A percentile compares a stretch with the other conserved stretches of the same genome.
phyloP scores from a whole-genome alignment of 2,113 vertebrate species.

The Ciconia boyciana region DNA sequence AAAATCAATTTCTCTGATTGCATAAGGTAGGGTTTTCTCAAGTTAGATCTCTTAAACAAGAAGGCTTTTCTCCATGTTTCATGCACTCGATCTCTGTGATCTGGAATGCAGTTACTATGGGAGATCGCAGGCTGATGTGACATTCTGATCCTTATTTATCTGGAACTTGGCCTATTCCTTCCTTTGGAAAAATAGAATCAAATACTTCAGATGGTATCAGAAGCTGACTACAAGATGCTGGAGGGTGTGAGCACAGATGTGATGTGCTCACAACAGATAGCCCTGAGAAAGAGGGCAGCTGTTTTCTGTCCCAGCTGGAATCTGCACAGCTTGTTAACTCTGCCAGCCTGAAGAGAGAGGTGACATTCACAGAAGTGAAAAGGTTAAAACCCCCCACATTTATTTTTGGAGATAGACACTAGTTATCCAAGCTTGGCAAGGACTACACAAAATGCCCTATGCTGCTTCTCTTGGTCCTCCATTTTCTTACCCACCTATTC shows the following conservation, averaged over 20 bases:
- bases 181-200: background rate
- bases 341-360: background rate
- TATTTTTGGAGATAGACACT: background rate
- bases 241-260: background rate
- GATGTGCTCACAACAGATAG: background rate
- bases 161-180: background rate
- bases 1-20: background rate
- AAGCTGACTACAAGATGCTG: background rate
- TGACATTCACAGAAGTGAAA: background rate
- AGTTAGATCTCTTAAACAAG: background rate
- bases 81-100: background rate
- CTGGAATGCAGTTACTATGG: background rate
- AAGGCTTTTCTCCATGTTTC: background rate
- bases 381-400: background rate
- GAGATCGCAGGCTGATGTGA: background rate
- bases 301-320: background rate
- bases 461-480: background rate
- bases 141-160: background rate
- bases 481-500: background rate
- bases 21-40: background rate
- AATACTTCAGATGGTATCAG: background rate
- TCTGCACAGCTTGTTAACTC: background rate
- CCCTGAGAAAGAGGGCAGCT: background rate
- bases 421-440: background rate
- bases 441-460: background rate